phyloP scores from a whole-genome alignment of 2,888 invertebrate genomes.

The Acleris sparsana region DNA sequence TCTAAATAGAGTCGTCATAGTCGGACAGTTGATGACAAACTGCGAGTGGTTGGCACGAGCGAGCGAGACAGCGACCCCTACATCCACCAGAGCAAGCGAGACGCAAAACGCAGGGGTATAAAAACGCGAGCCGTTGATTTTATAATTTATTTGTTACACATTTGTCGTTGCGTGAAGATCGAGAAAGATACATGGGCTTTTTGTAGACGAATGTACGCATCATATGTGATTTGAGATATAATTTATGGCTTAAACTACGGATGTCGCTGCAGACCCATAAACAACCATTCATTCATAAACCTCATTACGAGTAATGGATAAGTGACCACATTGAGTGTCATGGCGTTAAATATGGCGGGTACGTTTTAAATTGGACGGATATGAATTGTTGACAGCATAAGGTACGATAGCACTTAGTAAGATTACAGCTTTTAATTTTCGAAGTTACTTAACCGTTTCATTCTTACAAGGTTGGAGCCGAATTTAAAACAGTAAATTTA shows the following conservation, averaged over 20 bases:
- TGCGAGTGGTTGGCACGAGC: constrained; percentile 60
- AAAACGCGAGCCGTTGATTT: constrained; percentile 80
- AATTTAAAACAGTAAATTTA: not conserved
- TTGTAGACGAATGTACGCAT: constrained; percentile 76
- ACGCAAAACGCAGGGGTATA: constrained; percentile 66
- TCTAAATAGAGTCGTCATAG: constrained; percentile 72
- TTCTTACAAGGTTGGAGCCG: too few species aligned
- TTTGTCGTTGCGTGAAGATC: constrained; percentile 84
- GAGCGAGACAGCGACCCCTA: constrained; percentile 56
- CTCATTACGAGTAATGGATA: constrained; percentile 52
- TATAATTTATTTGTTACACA: constrained; percentile 84
- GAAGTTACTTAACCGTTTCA: too few species aligned
- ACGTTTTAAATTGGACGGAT: constrained; percentile 38
- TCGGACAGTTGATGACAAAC: constrained; percentile 75
- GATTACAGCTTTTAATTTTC: too few species aligned
- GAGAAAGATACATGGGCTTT: constrained; percentile 80
- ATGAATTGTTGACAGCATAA: constrained; percentile 15
- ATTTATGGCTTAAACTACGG: constrained; percentile 78
- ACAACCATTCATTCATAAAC: constrained; percentile 57
- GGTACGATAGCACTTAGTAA: constrained; percentile 5
- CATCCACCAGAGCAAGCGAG: constrained; percentile 50
- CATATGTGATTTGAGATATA: constrained; percentile 80
- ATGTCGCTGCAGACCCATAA: constrained; percentile 70
- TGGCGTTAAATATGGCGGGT: constrained; percentile 43
- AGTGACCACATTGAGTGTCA: constrained; percentile 51